Evolutionary conservation across 2,797 vertebrate genomes (phyloP), one percentile per base, ranked within the genome.

Genomic region (Phrynocephalus guinanensis): DNA sequence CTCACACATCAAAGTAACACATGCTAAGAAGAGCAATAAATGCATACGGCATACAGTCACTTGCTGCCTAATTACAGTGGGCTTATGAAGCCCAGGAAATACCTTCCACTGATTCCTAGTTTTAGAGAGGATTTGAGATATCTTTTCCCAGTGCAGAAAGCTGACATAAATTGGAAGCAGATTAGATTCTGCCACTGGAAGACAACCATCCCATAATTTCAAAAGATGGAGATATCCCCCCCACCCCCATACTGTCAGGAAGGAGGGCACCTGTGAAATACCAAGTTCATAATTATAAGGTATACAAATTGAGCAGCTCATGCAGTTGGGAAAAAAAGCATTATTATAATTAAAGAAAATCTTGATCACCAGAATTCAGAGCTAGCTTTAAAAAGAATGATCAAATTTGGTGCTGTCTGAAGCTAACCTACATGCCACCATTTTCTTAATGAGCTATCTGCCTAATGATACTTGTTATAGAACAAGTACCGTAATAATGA

Each of bases 1-100:
- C 96, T 95, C 97, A 92, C 96, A 97, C 97, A 98, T 98, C 97
- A 98, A 98, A 98, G 97, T 96, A 96, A 96, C 95, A 97, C 96
- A 97, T 97, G 97, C 97, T 96, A 97, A 96, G 97, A 96, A 96
- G 95, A 97, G 95, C 95, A 95, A 93, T 96, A 96, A 96, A 97
- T 95, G 96, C 96, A 97, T 96, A 97, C 96, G 97, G 96, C 95
- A 96, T 95, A 93, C 96, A 97, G 96, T 96, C 96, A 96, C 95
- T 92, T 95, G 96, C 96, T 90, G 94, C 95, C 96, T 97, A 97
- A 97, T 97, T 97, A 97, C 95, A 95, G 91, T 82, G 95, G 95
- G 96, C 94, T 97, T 94, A 68, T 91, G 96, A 95, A 97, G 94
- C 93, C 94, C 93, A 96, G 95, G 92, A 52, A 81, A 95, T 96